Evolutionary conservation across 2,797 vertebrate species (phyloP).

Genomic region (Remorina albescens): DNA sequence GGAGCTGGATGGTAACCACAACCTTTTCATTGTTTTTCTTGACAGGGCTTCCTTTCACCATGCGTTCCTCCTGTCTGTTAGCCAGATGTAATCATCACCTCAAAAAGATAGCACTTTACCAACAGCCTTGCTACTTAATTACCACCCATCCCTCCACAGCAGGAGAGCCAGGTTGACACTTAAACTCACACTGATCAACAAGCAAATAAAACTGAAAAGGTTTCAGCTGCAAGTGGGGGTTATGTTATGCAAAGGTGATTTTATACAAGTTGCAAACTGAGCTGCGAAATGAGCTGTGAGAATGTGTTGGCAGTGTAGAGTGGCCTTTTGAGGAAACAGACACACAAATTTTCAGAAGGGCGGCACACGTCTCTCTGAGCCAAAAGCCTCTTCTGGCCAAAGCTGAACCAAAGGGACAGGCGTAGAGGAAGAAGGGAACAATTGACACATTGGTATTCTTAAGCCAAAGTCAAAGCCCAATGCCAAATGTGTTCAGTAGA

Average conservation of each 20-base stretch:
- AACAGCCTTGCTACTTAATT: constrained; percentile 58
- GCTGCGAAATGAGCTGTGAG: constrained; percentile 45
- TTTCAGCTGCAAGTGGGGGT: constrained; percentile 34
- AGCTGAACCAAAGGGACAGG: constrained; percentile 62
- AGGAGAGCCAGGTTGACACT: constrained; percentile 33
- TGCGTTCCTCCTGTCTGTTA: constrained; percentile 64
- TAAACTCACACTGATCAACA: constrained; percentile 31
- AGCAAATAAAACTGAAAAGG: constrained; percentile 33
- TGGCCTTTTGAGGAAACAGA: constrained; percentile 65
- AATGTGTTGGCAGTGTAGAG: constrained; percentile 29
- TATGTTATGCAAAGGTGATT: constrained; percentile 42
- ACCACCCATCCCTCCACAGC: constrained; percentile 52
- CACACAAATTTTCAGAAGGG: constrained; percentile 66
- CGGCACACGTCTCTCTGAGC: constrained; percentile 60
- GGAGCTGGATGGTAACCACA: constrained; percentile 33
- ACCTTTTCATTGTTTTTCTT: constrained; percentile 63
- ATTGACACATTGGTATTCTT: constrained; percentile 79
- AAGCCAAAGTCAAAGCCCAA: constrained; percentile 70
- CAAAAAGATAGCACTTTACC: constrained; percentile 47
- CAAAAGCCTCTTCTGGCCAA: constrained; percentile 65
- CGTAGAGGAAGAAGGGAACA: constrained; percentile 66
- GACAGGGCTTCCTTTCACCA: constrained; percentile 47
- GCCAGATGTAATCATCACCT: constrained; percentile 66
- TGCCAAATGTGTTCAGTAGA: constrained; percentile 74
- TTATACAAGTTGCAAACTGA: constrained; percentile 17